phyloP scores from a whole-genome alignment of 2,797 vertebrate genomes.

The Tapirus indicus region DNA sequence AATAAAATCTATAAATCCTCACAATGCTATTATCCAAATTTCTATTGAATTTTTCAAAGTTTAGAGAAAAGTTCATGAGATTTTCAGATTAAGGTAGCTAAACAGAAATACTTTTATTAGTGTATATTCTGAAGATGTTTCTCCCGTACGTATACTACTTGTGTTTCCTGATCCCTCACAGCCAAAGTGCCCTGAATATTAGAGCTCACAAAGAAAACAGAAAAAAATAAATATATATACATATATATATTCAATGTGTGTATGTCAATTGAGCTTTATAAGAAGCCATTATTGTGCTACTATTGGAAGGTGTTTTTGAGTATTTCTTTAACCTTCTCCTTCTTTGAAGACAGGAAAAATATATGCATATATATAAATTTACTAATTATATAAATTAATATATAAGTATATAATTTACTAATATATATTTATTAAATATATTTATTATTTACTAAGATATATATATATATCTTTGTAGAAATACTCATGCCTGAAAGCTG shows the following conservation, averaged over 20 bases:
- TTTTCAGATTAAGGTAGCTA: conserved; percentile 33
- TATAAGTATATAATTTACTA: background rate
- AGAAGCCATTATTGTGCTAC: background rate
- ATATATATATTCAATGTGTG: too few relatives aligned
- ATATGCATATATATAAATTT: background rate
- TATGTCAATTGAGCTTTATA: background rate
- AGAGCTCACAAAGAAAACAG: background rate
- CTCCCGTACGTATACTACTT: background rate
- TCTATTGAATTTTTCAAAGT: conserved; percentile 23
- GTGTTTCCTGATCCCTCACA: background rate
- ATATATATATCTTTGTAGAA: background rate
- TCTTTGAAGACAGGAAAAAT: background rate
- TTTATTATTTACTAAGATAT: background rate
- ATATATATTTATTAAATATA: background rate
- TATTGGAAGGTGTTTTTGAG: background rate
- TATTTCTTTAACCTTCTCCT: conserved; percentile 32
- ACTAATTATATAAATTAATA: background rate
- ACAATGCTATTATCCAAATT: conserved; percentile 50
- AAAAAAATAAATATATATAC: background rate
- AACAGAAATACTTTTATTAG: background rate
- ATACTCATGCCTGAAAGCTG: background rate
- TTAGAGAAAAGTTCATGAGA: conserved; percentile 72
- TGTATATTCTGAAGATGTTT: background rate
- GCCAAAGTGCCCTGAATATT: background rate
- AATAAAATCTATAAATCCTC: conserved; percentile 2